These are phyloP conservation scores for Neogobius melanostomus DNA, from an alignment of 2,113 vertebrate species.

Conservation along the genomic window DNA sequence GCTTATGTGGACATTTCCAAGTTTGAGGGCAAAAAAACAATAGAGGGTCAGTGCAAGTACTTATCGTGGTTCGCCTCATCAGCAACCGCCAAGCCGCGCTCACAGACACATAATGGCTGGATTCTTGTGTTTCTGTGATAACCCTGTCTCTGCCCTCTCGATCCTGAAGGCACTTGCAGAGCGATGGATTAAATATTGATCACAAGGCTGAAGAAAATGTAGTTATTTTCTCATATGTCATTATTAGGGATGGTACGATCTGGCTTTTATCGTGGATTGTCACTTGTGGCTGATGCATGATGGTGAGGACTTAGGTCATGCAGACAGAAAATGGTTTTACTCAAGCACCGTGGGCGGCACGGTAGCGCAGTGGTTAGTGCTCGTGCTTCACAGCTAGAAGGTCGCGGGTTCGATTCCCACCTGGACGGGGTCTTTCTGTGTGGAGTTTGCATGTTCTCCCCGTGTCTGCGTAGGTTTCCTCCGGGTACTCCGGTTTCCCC, in stretches of 20 bases:
- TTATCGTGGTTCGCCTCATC: conserved; percentile 80
- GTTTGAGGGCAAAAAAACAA: conserved; percentile 80
- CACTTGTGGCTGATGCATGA: conserved; percentile 52
- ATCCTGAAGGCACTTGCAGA: conserved; percentile 48
- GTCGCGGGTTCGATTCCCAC: too few species aligned
- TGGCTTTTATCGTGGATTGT: conserved; percentile 16
- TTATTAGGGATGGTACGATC: conserved; percentile 29
- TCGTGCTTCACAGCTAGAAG: too few species aligned
- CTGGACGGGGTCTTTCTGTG: too few species aligned
- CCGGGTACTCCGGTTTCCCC: too few species aligned
- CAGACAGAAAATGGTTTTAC: conserved; percentile 10
- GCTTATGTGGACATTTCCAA: conserved; percentile 71
- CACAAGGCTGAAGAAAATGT: conserved; percentile 61
- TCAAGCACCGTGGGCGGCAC: not conserved
- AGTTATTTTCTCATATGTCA: conserved; percentile 59
- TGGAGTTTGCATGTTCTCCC: too few species aligned
- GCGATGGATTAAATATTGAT: conserved; percentile 80
- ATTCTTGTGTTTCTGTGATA: conserved; percentile 84
- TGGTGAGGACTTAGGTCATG: conserved; percentile 46
- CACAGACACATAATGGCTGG: conserved; percentile 80
- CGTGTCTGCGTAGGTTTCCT: too few species aligned
- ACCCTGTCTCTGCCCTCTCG: conserved; percentile 70
- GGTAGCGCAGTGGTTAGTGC: too few species aligned
- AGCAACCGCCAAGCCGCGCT: conserved; percentile 83
- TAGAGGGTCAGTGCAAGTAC: conserved; percentile 68